phyloP scores from a whole-genome alignment of 2,113 vertebrate genomes.

The Pipa parva region DNA sequence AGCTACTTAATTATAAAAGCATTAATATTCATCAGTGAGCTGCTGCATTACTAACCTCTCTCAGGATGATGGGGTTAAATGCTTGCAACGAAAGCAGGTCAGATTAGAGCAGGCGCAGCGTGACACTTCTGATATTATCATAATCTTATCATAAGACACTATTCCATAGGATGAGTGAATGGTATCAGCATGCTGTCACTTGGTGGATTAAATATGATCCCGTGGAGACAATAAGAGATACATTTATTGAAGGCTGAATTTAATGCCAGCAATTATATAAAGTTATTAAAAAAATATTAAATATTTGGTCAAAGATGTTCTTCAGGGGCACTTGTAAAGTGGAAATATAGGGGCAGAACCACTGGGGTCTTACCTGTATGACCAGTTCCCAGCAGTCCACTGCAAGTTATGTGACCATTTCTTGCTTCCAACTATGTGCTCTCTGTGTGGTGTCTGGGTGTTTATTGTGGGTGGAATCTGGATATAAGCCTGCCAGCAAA shows the following conservation, averaged over 20 bases:
- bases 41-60: conserved; percentile 24
- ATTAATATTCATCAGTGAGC: conserved; percentile 41
- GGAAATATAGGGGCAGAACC: no score
- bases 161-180: conserved; percentile 19
- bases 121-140: conserved; percentile 18
- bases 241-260: not conserved
- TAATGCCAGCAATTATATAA: not conserved
- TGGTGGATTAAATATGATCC: not conserved
- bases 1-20: conserved; percentile 36
- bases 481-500: no score
- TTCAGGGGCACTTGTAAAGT: no score
- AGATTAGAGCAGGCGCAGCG: conserved; percentile 14
- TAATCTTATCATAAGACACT: conserved; percentile 9
- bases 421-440: no score
- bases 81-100: conserved; percentile 29
- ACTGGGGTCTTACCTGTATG: no score
- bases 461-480: no score
- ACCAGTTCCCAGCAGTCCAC: no score
- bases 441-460: no score
- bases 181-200: not conserved
- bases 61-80: conserved; percentile 29
- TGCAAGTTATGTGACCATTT: no score
- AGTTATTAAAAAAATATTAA: no score
- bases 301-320: no score
- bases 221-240: not conserved